A percentile compares a stretch with the other conserved stretches of the same genome.
phyloP scores from a whole-genome alignment of 2,797 vertebrate species.

The Acanthurus tractus region DNA sequence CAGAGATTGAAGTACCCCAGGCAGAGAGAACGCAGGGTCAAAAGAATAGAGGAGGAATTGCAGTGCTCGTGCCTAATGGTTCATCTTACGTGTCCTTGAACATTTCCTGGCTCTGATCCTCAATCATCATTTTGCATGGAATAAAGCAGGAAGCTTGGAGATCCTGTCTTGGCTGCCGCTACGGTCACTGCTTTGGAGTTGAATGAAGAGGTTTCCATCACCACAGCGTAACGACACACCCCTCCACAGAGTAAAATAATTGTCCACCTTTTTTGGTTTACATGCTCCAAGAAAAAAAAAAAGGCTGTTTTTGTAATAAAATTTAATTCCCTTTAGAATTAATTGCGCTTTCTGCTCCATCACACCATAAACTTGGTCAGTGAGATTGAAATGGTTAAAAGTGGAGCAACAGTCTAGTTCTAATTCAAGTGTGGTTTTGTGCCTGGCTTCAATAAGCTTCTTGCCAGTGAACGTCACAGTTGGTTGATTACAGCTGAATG shows the following conservation, averaged over 20 bases:
- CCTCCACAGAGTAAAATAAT: conserved; percentile 63
- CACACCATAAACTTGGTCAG: conserved; percentile 42
- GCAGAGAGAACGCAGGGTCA: conserved; percentile 33
- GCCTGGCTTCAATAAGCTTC: background rate
- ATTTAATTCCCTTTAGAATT: conserved; percentile 14
- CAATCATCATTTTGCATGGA: conserved; percentile 63
- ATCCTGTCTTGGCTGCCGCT: conserved; percentile 67
- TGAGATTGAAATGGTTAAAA: conserved; percentile 36
- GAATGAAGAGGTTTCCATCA: conserved; percentile 71
- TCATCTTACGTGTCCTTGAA: conserved; percentile 70
- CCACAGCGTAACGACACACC: conserved; percentile 58
- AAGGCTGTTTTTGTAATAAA: conserved; percentile 17
- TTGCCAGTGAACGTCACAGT: conserved; percentile 20
- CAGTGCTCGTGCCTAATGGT: conserved; percentile 52
- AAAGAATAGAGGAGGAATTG: conserved; percentile 38
- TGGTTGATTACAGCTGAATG: conserved; percentile 19
- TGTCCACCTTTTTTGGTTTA: conserved; percentile 42
- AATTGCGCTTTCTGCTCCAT: conserved; percentile 41
- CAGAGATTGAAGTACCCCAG: conserved; percentile 53
- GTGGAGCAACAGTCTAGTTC: background rate
- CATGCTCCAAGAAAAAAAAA: conserved; percentile 37
- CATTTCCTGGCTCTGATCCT: conserved; percentile 70
- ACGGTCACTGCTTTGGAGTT: conserved; percentile 68
- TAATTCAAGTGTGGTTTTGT: conserved; percentile 37
- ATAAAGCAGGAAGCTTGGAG: conserved; percentile 64